Evolutionary conservation across 2,888 invertebrate genomes (phyloP), one percentile per base, ranked within the genome.

Genomic region (Chymomyza amoena): DNA sequence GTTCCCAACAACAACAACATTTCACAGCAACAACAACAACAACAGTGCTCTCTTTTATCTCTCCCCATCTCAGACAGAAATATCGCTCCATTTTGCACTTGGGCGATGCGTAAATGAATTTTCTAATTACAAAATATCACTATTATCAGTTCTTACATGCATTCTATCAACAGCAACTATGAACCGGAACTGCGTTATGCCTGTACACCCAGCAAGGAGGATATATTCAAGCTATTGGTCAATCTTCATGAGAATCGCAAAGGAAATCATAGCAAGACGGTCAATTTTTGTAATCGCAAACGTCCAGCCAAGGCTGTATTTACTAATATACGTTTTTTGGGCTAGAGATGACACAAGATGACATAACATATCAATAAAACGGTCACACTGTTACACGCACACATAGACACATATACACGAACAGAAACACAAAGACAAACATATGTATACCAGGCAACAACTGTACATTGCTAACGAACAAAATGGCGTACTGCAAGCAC

Each of bases 321-420:
- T 82, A 94, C 94, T 70, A 94, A 94, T 88, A 94, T 94, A 78
- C 93, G 94, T 39, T 94, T 94, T 88, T 89, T 94, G 74, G 94
- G 94, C 68, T 93, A 93, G 89, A 75, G 65, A 62, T 51, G 16
- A 57, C 18, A 15, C 25, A 52, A 32, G 32, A 32, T 32, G 15
- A n/a, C 16, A 70, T 10, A n/a, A 62, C 45, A 45, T 4, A 4
- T 45, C 36, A 32, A 9, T 1, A 32, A 32, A 32, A 7, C 32
- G 56, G 32, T 52, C 36, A 54, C 28, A 52, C 56, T 20, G 15
- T 13, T 20, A 59, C 25, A 59, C 32, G 15, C 15, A 16, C 20
- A 36, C 10, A 50, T 4, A 63, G 28, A 18, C 20, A 13, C 28
- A 50, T 6, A 25, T n/a, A 63, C 52, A 67, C 28, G n/a, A n/a